These are phyloP conservation scores for Edolisoma coerulescens DNA, from an alignment of 2,113 vertebrate genomes.

Conservation along the genomic window DNA sequence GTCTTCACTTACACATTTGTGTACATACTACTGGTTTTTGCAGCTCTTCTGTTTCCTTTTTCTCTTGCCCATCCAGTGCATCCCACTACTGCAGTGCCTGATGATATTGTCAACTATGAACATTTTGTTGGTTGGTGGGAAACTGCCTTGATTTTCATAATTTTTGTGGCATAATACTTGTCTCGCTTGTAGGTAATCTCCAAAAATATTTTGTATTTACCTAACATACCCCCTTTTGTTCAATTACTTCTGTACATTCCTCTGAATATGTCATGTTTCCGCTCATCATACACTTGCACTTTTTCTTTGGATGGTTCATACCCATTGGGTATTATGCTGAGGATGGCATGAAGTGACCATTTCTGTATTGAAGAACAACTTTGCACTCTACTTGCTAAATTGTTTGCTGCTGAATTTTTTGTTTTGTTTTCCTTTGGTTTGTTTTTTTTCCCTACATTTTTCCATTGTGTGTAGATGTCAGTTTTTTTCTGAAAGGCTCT, in stretches of 20 bases:
- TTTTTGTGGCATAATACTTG: background rate
- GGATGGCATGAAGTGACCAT: background rate
- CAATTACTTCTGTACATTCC: background rate
- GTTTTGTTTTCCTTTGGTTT: background rate
- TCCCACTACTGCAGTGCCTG: background rate
- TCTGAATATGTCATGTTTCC: background rate
- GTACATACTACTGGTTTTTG: background rate
- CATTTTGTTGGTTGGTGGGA: background rate
- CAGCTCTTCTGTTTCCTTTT: background rate
- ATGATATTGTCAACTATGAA: background rate
- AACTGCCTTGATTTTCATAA: background rate
- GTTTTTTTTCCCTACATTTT: background rate
- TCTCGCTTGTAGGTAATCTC: background rate
- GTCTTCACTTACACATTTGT: background rate
- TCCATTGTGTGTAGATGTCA: background rate
- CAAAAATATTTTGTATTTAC: background rate
- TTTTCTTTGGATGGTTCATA: background rate
- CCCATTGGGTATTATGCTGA: background rate
- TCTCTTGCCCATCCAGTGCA: background rate
- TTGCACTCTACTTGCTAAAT: background rate
- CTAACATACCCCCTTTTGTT: background rate
- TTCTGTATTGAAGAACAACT: background rate
- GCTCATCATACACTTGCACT: background rate
- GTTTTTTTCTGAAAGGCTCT: background rate
- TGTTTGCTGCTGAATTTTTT: background rate